Base-by-base conservation (phyloP, 2,888 invertebrate genomes). In the Gortyna flavago region DNA sequence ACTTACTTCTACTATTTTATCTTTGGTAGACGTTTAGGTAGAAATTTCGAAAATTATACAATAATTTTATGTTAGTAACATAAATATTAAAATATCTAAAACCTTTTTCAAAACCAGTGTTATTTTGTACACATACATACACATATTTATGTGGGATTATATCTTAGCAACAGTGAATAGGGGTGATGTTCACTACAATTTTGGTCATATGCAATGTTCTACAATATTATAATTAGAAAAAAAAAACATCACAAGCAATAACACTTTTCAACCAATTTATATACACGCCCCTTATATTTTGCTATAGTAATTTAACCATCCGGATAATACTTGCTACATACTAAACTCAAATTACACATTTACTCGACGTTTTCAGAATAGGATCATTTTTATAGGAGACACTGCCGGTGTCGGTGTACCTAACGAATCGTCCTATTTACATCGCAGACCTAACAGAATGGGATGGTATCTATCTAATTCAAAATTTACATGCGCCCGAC, bases 401-500 rank as follows among this genome's bases (percentile, higher is more conserved):
- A 85, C 85, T 83, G 77, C 77, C 72, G 78, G 78, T 65, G 65
- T 80, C 66, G 79, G 84, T 86, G 72, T 80, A 84, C 83, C 87
- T 83, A 75, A 87, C 86, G 82, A 82, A 85, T 76, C 85, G 86
- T 89, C 86, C 90, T 93, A 93, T 93, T 89, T 93, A 93, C 93
- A 93, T 89, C 88, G 90, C 90, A 90, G 89, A 83, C 81, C 87
- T 89, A 91, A 90, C 88, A 85, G 87, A 90, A 90, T 90, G 89
- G 90, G 90, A 92, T 88, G 89, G 86, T 87, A 86, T 86, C 87
- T 89, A 88, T 88, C 87, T 89, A 88, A 84, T 85, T 85, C 88
- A 89, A 86, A 89, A 85, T 85, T 89, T 91, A 89, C 89, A 88
- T 91, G 91, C 92, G 91, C 91, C 91, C 89, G 89, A 90, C 88